Evolutionary conservation across 2,113 vertebrate species (phyloP).

Genomic region (Hemiscyllium ocellatum): DNA sequence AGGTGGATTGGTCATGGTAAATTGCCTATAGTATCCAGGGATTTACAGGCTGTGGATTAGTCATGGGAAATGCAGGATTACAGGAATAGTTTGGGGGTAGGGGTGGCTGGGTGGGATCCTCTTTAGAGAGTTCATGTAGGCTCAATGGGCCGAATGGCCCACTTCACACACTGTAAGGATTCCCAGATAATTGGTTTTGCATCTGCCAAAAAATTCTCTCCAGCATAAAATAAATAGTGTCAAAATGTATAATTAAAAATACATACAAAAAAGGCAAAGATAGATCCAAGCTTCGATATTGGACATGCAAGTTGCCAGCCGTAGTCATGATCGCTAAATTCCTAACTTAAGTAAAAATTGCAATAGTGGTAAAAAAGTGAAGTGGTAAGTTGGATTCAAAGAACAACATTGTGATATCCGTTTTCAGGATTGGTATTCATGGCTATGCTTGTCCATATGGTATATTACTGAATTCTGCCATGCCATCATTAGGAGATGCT

Average conservation of each 20-base stretch:
- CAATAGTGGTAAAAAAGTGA: not conserved
- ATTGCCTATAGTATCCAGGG: too few species aligned
- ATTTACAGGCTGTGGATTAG: too few species aligned
- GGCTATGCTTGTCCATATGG: not conserved
- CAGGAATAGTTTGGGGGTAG: too few species aligned
- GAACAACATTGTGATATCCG: not conserved
- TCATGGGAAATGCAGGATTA: too few species aligned
- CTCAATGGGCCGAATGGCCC: too few species aligned
- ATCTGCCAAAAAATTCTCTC: not conserved
- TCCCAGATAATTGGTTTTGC: not conserved
- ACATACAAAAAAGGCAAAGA: not conserved
- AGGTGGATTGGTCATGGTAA: too few species aligned
- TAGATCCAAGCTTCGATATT: not conserved
- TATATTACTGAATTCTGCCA: not conserved
- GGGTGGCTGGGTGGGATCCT: too few species aligned
- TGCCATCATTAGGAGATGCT: not conserved
- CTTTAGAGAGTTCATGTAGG: too few species aligned
- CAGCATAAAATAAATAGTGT: not conserved
- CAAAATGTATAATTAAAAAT: not conserved
- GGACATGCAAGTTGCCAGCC: not conserved
- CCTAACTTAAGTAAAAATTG: not conserved
- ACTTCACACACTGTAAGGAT: too few species aligned
- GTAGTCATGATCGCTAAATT: not conserved
- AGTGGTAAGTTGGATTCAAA: not conserved
- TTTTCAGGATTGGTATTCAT: not conserved